These are phyloP conservation scores for Oenanthe oenanthe DNA, from an alignment of 2,113 vertebrate genomes.

Conservation along the genomic window DNA sequence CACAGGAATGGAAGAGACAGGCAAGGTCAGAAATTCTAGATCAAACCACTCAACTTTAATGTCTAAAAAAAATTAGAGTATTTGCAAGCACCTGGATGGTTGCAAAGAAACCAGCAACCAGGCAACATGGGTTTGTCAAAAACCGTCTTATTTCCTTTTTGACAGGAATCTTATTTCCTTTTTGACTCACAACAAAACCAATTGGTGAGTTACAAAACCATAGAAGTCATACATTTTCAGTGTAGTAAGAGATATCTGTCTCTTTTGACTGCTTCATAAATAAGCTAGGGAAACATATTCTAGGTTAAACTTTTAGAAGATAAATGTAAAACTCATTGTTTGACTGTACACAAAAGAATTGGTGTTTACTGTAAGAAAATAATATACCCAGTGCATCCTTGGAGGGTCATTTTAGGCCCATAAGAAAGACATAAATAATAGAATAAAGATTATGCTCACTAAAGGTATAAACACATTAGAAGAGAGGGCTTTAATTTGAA, in stretches of 20 bases:
- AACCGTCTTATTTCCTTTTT: neutral
- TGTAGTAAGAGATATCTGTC: neutral
- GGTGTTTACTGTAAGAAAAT: neutral
- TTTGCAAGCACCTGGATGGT: neutral
- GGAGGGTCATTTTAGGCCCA: neutral
- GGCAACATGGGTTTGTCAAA: neutral
- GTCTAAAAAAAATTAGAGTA: neutral
- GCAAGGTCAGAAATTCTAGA: neutral
- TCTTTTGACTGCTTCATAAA: neutral
- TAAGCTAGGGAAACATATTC: neutral
- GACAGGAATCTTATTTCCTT: neutral
- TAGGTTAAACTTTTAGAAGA: neutral
- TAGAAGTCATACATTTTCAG: neutral
- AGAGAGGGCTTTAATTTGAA: neutral
- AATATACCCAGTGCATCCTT: neutral
- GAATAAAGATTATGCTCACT: neutral
- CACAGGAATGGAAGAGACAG: neutral
- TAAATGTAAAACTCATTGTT: neutral
- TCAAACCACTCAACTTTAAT: neutral
- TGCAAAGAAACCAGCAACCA: neutral
- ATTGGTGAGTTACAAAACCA: neutral
- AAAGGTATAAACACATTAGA: neutral
- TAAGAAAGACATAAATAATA: neutral
- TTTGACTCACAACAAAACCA: neutral
- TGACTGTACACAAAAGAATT: neutral